Evolutionary conservation across 2,888 invertebrate species (phyloP).

Genomic region (Sesamia inferens): DNA sequence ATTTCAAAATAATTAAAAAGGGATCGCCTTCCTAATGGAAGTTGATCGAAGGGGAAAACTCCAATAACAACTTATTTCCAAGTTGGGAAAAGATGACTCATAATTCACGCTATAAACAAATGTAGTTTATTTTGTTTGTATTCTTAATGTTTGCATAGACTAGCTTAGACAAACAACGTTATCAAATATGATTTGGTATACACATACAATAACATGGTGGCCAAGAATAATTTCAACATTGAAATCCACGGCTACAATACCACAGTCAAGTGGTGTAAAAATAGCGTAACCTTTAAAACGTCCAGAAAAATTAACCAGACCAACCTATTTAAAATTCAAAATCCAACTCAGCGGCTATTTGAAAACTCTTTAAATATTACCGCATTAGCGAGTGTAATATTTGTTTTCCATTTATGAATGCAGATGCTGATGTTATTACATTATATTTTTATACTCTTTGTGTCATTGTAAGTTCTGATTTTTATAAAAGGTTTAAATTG

Average conservation of each 20-base stretch:
- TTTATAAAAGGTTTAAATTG: conserved; percentile 9
- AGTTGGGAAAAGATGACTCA: conserved; percentile 26
- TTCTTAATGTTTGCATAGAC: neutral
- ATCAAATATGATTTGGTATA: too few relatives aligned
- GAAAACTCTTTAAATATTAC: neutral
- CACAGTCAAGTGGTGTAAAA: conserved; percentile 2
- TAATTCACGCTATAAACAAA: conserved; percentile 2
- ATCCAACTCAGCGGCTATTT: neutral
- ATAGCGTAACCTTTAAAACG: conserved; percentile 14
- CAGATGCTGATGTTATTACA: neutral
- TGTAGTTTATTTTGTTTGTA: too few relatives aligned
- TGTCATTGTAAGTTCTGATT: neutral
- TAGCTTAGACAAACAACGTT: neutral
- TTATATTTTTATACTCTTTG: too few relatives aligned
- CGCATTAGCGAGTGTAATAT: neutral
- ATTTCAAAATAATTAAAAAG: conserved; percentile 50
- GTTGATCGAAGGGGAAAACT: conserved; percentile 37
- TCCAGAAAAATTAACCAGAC: conserved; percentile 3
- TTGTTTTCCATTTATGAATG: conserved; percentile 8
- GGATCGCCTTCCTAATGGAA: conserved; percentile 50
- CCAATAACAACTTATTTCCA: conserved; percentile 47
- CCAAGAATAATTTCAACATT: neutral
- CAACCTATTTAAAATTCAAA: neutral
- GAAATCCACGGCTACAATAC: neutral
- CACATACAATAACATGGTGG: too few relatives aligned